Evolutionary conservation across 1,140 invertebrate genomes (phyloP).

Genomic region (Melanaphis sacchari): DNA sequence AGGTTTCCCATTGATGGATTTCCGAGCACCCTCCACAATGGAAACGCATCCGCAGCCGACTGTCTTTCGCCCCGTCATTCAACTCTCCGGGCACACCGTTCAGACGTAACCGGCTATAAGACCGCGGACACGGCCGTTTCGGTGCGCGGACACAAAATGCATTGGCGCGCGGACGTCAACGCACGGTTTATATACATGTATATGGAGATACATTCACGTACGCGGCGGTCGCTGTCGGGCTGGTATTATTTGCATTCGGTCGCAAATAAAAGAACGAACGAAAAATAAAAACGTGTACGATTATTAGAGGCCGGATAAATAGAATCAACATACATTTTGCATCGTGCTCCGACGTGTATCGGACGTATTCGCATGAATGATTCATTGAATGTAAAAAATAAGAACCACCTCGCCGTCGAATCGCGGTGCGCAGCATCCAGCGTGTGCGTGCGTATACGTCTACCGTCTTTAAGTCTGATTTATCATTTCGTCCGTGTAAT

Average conservation of each 20-base stretch:
- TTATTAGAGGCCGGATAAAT: background rate
- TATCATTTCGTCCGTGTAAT: conserved; percentile 44
- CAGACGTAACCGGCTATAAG: background rate
- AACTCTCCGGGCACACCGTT: background rate
- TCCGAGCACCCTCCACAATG: conserved; percentile 46
- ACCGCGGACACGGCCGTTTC: background rate
- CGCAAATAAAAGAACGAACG: background rate
- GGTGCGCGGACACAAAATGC: background rate
- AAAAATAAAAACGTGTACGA: conserved; percentile 27
- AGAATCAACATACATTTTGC: conserved; percentile 28
- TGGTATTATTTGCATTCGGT: background rate
- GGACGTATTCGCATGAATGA: conserved; percentile 16
- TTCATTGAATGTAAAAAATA: conserved; percentile 2
- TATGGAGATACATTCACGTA: background rate
- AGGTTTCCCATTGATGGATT: conserved; percentile 50
- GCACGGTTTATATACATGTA: background rate
- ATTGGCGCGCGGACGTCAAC: background rate
- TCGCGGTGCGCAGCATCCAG: background rate
- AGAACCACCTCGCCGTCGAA: background rate
- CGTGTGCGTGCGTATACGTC: background rate
- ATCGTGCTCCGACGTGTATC: background rate
- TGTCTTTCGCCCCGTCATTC: conserved; percentile 41
- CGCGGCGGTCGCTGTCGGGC: background rate
- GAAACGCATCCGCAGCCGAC: conserved; percentile 14
- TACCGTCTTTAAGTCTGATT: conserved; percentile 22